phyloP scores from a whole-genome alignment of 2,888 invertebrate genomes.

The Aphodius granarius region DNA sequence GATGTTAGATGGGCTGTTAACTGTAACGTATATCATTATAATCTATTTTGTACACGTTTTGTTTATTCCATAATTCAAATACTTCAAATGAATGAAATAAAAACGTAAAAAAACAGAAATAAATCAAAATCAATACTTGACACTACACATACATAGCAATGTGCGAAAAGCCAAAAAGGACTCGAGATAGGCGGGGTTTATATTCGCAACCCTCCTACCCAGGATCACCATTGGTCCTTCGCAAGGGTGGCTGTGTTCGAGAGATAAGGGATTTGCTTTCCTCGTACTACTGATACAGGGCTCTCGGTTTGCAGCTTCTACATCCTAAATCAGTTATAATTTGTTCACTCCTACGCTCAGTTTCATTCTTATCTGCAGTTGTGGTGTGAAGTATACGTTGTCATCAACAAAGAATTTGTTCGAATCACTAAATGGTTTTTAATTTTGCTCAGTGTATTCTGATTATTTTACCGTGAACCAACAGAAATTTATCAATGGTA shows the following conservation, averaged over 20 bases:
- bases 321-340: neutral
- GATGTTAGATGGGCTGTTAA: too few species aligned
- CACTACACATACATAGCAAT: neutral
- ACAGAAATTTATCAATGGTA: slow-evolving; percentile 11
- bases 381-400: neutral
- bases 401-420: neutral
- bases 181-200: slow-evolving; percentile 19
- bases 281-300: slow-evolving; percentile 27
- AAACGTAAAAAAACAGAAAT: neutral
- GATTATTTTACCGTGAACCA: neutral
- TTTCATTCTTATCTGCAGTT: slow-evolving; percentile 7
- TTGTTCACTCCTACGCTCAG: neutral
- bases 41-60: too few species aligned
- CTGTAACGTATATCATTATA: too few species aligned
- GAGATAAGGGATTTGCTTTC: slow-evolving; percentile 31
- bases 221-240: slow-evolving; percentile 26
- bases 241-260: slow-evolving; percentile 37
- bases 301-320: slow-evolving; percentile 25
- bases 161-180: neutral
- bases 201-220: slow-evolving; percentile 20
- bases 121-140: slow-evolving; percentile 14
- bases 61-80: too few species aligned
- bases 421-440: neutral
- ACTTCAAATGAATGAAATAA: neutral
- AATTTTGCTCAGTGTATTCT: slow-evolving; percentile 10